Evolutionary conservation across 2,888 invertebrate genomes (phyloP), one percentile per base, ranked within the genome.

Genomic region (Dicyrtoma fusca): DNA sequence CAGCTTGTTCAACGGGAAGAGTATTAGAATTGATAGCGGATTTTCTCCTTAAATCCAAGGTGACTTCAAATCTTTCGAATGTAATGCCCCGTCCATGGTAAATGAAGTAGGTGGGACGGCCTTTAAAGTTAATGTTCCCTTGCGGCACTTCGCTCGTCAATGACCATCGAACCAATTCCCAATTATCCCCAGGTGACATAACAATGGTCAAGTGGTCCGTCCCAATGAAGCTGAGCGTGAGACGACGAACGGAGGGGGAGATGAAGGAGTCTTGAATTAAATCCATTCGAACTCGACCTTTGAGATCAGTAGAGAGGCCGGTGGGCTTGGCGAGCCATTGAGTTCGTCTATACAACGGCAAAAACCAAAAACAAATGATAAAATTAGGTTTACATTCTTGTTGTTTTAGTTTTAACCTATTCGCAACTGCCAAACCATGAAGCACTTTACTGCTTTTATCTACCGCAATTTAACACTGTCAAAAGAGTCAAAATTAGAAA

Each of bases 181-280:
- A 82, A 26, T 82, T 81, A 1, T 75, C 69, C n/a, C 80, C 79
- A 25, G 85, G 84, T 17, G 82, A 82, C 23, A 86, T 75, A 72
- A 83, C 82, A 21, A 84, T 79, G 10, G 83, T 83, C 77, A 84
- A 82, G 76, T 86, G 85, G 76, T 84, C 84, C 19, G 85, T 84
- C 57, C 85, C 86, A 84, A 79, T 8, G 71, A 79, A 79, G 25
- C 74, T 75, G 17, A 79, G 61, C 21, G 76, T 72, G 8, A 78
- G 34, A 8, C 77, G 74, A 11, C 77, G 75, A 34, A 75, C 62
- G 8, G 74, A 65, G 14, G 71, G 74, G 11, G 76, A 66, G 25
- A 80, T 71, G 47, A 75, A 76, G 1, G 74, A 71, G 62, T 78
- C 78, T 49, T 79, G 74, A 1, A 71, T 74, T 10, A 80, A 47